Conservation (phyloP, 2,113 vertebrate genomes). For the Odocoileus hemionus region DNA sequence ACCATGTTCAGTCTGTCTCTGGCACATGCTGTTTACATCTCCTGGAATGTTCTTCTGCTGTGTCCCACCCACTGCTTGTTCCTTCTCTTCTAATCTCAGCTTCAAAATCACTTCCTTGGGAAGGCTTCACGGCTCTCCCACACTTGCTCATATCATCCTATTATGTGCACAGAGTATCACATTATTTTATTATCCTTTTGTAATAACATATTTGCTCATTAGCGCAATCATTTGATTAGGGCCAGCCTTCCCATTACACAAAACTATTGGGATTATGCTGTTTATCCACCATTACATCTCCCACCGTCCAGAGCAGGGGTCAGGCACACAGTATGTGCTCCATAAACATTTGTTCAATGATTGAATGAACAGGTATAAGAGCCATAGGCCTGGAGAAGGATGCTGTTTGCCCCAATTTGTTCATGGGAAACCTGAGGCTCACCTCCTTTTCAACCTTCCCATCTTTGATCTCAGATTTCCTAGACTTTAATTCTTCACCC, state of each 20-base stretch:
- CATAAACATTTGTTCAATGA: not conserved
- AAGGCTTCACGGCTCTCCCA: not conserved
- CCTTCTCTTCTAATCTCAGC: not conserved
- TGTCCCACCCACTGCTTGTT: not conserved
- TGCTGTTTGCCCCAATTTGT: not conserved
- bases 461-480: not conserved
- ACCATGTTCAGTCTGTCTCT: not conserved
- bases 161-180: not conserved
- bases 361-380: not conserved
- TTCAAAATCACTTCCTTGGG: not conserved
- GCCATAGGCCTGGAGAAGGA: not conserved
- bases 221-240: not conserved
- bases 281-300: not conserved
- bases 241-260: not conserved
- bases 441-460: not conserved
- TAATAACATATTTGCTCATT: not conserved
- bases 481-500: not conserved
- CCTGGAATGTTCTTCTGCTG: not conserved
- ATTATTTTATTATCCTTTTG: not conserved
- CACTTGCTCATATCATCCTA: not conserved
- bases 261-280: not conserved
- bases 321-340: not conserved
- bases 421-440: not conserved
- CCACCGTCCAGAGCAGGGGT: no score
- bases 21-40: not conserved